These are phyloP conservation scores for Oenanthe oenanthe DNA, from an alignment of 2,113 vertebrate genomes.

Conservation along the genomic window DNA sequence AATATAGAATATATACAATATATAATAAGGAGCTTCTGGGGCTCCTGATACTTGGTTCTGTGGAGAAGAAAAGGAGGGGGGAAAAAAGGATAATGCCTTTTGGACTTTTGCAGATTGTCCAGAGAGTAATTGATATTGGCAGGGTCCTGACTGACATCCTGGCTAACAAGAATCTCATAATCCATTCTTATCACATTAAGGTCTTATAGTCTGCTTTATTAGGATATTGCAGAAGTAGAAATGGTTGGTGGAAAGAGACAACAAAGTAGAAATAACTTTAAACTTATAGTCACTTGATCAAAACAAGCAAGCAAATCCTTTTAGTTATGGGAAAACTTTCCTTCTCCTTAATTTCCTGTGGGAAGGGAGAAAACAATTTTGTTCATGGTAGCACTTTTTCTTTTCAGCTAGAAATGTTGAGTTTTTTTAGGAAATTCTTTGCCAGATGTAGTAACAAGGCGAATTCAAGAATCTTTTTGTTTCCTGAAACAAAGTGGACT, in stretches of 20 bases:
- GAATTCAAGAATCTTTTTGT: slow-evolving; percentile 29
- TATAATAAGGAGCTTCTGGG: background rate
- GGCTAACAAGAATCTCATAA: background rate
- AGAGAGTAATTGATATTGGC: background rate
- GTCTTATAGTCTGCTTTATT: background rate
- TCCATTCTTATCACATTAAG: background rate
- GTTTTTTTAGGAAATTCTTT: slow-evolving; percentile 11
- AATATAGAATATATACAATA: too few relatives aligned
- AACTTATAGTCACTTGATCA: background rate
- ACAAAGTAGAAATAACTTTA: background rate
- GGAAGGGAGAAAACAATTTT: slow-evolving; percentile 37
- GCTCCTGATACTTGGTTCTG: background rate
- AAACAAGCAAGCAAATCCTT: background rate
- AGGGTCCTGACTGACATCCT: background rate
- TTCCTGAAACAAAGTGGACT: slow-evolving; percentile 52
- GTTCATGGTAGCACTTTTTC: background rate
- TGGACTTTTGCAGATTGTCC: background rate
- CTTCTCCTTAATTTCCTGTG: slow-evolving; percentile 51
- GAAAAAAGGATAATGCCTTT: background rate
- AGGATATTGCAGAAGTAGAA: background rate
- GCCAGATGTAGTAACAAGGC: background rate
- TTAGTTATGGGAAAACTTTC: slow-evolving; percentile 50
- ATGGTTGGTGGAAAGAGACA: background rate
- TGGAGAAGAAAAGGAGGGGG: background rate
- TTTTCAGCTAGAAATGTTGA: slow-evolving; percentile 1